phyloP scores from a whole-genome alignment of 2,888 invertebrate species.

The Stomorhina lunata region DNA sequence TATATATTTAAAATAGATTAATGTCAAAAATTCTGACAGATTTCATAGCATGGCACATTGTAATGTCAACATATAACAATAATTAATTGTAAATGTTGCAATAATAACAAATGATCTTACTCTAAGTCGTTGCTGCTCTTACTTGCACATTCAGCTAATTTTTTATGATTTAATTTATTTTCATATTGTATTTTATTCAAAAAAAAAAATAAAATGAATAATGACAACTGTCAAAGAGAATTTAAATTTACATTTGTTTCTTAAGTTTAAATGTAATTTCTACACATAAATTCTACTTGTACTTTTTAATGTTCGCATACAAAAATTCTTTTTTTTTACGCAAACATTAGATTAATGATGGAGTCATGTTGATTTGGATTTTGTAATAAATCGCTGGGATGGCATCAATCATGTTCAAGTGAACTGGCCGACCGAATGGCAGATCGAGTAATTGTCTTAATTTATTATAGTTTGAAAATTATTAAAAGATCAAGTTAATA shows the following conservation, averaged over 20 bases:
- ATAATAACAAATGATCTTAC: slow-evolving; percentile 62
- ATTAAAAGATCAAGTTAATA: too few relatives aligned
- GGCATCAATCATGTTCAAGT: slow-evolving; percentile 33
- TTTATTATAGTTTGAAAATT: slow-evolving; percentile 9
- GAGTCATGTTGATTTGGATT: slow-evolving; percentile 49
- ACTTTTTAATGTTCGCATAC: too few relatives aligned
- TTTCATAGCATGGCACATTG: slow-evolving; percentile 65
- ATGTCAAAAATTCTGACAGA: slow-evolving; percentile 65
- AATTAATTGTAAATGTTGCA: slow-evolving; percentile 66
- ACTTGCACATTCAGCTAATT: slow-evolving; percentile 14
- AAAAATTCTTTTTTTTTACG: too few relatives aligned
- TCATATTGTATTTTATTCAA: too few relatives aligned
- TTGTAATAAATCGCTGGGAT: slow-evolving; percentile 25
- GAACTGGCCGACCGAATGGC: slow-evolving; percentile 26
- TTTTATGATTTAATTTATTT: slow-evolving; percentile 4
- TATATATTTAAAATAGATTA: slow-evolving; percentile 67
- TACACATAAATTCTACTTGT: background rate
- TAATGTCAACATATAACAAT: slow-evolving; percentile 65
- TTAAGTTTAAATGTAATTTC: slow-evolving; percentile 3
- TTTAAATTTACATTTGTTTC: slow-evolving; percentile 63
- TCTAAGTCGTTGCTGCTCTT: slow-evolving; percentile 18
- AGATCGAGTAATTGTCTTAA: slow-evolving; percentile 35
- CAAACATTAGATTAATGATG: slow-evolving; percentile 1
- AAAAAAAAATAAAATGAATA: slow-evolving; percentile 50
- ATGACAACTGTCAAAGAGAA: slow-evolving; percentile 63